Evolutionary conservation across 2,888 invertebrate genomes (phyloP).

Genomic region (Horisme vitalbata): DNA sequence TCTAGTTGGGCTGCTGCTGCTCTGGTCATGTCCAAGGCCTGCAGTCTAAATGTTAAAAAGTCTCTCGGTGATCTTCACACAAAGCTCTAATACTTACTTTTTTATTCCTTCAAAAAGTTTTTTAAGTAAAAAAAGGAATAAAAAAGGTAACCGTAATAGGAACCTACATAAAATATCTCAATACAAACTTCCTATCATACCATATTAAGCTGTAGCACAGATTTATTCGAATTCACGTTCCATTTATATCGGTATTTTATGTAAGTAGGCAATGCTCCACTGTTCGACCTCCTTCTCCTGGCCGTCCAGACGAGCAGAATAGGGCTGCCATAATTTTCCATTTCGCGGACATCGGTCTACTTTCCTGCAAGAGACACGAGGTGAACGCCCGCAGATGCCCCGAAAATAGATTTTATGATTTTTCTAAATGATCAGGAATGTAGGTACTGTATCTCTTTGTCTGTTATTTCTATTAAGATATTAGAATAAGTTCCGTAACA

Average conservation of each 20-base stretch:
- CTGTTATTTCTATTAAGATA: not conserved
- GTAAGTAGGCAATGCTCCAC: slow-evolving; percentile 26
- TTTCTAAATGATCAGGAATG: slow-evolving; percentile 24
- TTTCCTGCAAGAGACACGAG: slow-evolving; percentile 39
- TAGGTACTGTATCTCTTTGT: slow-evolving; percentile 25
- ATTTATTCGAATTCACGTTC: not conserved
- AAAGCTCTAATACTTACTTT: too few species aligned
- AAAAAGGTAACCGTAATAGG: too few species aligned
- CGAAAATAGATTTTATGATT: slow-evolving; percentile 40
- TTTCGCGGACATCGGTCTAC: slow-evolving; percentile 45
- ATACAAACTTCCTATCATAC: too few species aligned
- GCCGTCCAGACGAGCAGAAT: slow-evolving; percentile 44
- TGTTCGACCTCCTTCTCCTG: slow-evolving; percentile 41
- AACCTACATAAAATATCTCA: too few species aligned
- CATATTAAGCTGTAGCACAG: too few species aligned
- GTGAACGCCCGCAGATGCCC: slow-evolving; percentile 44
- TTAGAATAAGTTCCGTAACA: not conserved
- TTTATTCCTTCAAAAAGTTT: too few species aligned
- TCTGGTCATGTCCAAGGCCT: too few species aligned
- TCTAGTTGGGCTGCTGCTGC: too few species aligned
- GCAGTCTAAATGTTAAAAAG: too few species aligned
- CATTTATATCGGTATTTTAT: not conserved
- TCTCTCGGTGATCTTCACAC: too few species aligned
- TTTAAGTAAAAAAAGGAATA: too few species aligned
- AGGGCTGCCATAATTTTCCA: slow-evolving; percentile 47